phyloP scores from a whole-genome alignment of 2,797 vertebrate genomes.

The Leptatherina wallacei region DNA sequence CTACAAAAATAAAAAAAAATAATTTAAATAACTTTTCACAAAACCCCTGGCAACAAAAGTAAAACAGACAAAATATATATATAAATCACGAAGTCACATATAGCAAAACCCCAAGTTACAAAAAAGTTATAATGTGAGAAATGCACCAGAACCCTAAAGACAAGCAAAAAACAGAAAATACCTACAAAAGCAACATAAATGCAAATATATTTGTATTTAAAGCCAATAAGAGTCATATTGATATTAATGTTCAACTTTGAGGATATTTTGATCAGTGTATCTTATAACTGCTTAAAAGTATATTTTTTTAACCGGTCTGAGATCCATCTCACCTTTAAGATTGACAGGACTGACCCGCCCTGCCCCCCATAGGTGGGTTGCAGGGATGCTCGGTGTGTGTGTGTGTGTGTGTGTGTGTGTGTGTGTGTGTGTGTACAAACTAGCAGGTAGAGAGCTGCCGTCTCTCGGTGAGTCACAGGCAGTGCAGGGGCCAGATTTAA shows the following conservation, averaged over 20 bases:
- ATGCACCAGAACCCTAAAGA: too few species aligned
- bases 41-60: too few species aligned
- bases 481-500: conserved; percentile 54
- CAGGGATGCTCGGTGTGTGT: conserved; percentile 36
- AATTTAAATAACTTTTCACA: too few species aligned
- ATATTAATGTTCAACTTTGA: neutral
- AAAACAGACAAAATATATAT: too few species aligned
- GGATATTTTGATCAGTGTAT: neutral
- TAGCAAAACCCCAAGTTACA: too few species aligned
- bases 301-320: neutral
- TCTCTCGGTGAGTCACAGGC: conserved; percentile 60
- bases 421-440: conserved; percentile 33
- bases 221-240: too few species aligned
- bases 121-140: too few species aligned
- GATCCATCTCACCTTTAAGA: conserved; percentile 2
- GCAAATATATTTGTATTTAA: too few species aligned
- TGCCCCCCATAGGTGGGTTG: conserved; percentile 35
- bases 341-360: neutral
- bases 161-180: neutral
- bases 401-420: conserved; percentile 12
- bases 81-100: too few species aligned
- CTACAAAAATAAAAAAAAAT: too few species aligned
- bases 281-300: neutral
- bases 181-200: neutral
- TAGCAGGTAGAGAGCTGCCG: conserved; percentile 74